phyloP scores from a whole-genome alignment of 2,797 vertebrate genomes.

The Poliocrania exsul region DNA sequence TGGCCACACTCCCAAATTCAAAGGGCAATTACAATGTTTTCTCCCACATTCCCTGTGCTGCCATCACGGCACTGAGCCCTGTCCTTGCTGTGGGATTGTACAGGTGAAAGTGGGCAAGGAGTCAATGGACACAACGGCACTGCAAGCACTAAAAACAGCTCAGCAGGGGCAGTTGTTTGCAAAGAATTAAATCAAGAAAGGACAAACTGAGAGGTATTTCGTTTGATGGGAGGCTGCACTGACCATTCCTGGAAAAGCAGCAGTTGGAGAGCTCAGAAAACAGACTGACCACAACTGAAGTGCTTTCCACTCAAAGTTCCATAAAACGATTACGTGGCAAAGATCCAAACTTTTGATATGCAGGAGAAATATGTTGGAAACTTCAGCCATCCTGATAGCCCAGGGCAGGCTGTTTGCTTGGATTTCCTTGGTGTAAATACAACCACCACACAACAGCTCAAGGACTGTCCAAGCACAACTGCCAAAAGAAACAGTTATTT shows the following conservation, averaged over 20 bases:
- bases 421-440: slow-evolving; percentile 40
- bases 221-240: not conserved
- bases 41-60: not conserved
- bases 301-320: not conserved
- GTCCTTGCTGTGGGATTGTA: not conserved
- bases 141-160: not conserved
- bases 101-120: not conserved
- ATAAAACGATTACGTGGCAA: not conserved
- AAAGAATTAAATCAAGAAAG: not conserved
- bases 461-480: not conserved
- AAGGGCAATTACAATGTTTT: not conserved
- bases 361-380: slow-evolving; percentile 15
- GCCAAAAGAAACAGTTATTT: slow-evolving; percentile 43
- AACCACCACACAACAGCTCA: slow-evolving; percentile 33
- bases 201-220: not conserved
- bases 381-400: slow-evolving; percentile 4
- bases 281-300: slow-evolving; percentile 1
- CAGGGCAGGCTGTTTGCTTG: slow-evolving; percentile 19
- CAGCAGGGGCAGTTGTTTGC: not conserved
- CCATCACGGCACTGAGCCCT: fast-evolving
- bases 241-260: not conserved
- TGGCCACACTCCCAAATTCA: not conserved
- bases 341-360: not conserved
- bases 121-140: not conserved
- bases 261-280: not conserved